phyloP scores from a whole-genome alignment of 2,888 invertebrate species.

The Ormyrus labotus region DNA sequence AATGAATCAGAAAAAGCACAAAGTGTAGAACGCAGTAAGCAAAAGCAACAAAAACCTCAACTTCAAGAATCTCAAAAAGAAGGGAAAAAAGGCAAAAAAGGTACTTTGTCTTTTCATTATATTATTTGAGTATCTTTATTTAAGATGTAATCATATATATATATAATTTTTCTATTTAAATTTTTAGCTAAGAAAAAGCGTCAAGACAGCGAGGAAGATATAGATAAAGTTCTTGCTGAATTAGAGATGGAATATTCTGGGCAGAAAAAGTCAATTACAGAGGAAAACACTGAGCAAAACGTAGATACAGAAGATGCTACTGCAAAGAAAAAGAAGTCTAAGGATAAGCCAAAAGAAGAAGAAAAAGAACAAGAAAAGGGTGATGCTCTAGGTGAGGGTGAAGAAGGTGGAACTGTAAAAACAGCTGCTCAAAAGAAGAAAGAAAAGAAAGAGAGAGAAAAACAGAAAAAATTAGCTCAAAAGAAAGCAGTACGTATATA shows the following conservation, averaged over 20 bases:
- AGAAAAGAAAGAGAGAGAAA: constrained; percentile 90
- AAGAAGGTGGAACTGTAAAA: constrained; percentile 81
- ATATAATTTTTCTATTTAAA: constrained; percentile 1
- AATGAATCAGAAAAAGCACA: constrained; percentile 76
- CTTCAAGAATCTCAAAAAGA: constrained; percentile 67
- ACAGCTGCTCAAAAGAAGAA: constrained; percentile 92
- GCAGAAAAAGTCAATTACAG: constrained; percentile 77
- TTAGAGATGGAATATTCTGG: constrained; percentile 88
- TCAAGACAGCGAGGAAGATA: constrained; percentile 84
- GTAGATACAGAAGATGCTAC: constrained; percentile 53
- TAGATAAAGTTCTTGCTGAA: constrained; percentile 90
- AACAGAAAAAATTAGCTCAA: constrained; percentile 84
- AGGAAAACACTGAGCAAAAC: constrained; percentile 57
- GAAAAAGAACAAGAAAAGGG: constrained; percentile 58
- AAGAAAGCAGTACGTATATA: constrained; percentile 77
- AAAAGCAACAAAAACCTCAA: constrained; percentile 71
- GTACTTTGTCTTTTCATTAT: constrained; percentile 60
- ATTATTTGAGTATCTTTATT: constrained; percentile 9
- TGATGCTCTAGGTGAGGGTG: constrained; percentile 73
- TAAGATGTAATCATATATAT: background rate
- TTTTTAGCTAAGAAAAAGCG: constrained; percentile 80
- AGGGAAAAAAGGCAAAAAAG: constrained; percentile 85
- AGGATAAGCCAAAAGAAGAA: constrained; percentile 55
- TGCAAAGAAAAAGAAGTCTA: constrained; percentile 54
- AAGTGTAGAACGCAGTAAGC: constrained; percentile 75